Base-by-base conservation (phyloP, 1,140 invertebrate species). In the Drosophila athabasca region DNA sequence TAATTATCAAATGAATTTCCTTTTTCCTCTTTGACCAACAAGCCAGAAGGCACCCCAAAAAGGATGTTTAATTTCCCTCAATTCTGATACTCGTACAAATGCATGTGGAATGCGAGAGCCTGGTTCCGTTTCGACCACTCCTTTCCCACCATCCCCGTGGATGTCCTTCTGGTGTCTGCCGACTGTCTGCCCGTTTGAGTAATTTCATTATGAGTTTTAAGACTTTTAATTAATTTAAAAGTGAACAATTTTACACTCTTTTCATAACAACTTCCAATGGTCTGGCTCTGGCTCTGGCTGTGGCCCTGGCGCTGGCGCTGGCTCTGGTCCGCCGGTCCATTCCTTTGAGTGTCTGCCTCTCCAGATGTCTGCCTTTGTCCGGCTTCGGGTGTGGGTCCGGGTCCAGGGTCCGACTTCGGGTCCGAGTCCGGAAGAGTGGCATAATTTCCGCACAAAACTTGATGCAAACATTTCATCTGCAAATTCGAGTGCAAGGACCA, bases 191-290 rank as follows among this genome's bases (percentile, higher is more conserved):
- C 48, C 69, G 67, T 75, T 69, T 82, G 74, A 65, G 72, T 84
- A 85, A 84, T 84, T 84, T 85, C 80, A 84, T 84, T 84, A 84
- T 79, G 81, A 84, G 81, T 84, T 84, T 84, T 80, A 85, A 80
- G 81, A 84, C 81, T 85, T 84, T 84, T 84, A 84, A 84, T 84
- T 84, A 84, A 84, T 84, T 85, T 73, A 52, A 73, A 84, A 84
- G 81, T 84, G 81, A 83, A 85, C 72, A 84, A 73, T 80, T 84
- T 84, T 84, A 76, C 81, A 84, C 62, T 76, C 64, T 76, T 76
- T 76, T 66, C 67, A 70, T 70, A 69, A 69, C 65, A 69, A 70
- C 51, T 35, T 11, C 9, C 31, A 35, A 35, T 15, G 44, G 29
- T 6, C 50, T 31, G 50, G 4, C 48, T 1, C 31, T 9, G 31